Base-by-base conservation (phyloP, 2,797 vertebrate genomes). In the Podarcis siculus region DNA sequence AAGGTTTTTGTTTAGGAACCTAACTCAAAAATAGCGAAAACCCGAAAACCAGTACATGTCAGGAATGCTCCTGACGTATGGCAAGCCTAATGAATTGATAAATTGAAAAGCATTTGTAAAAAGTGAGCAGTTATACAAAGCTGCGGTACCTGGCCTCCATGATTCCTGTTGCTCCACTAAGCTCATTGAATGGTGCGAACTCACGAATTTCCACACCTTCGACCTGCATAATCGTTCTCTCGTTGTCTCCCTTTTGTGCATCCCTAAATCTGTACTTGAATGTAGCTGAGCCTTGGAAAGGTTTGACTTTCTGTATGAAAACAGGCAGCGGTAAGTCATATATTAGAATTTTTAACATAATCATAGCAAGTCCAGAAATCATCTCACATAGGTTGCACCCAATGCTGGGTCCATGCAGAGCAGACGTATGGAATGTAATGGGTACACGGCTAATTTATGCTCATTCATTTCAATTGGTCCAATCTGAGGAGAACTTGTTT, bases 121-220 rank as follows among this genome's bases (percentile, higher is more conserved):
- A 81, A 35, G 71, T 25, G 72, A 85, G 32, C 7, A 75, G 7
- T 49, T 79, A 83, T 32, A 79, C 25, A 85, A 35, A 69, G 58
- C 2, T 87, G 87, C n/a, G 0, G 19, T 98, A 98, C 98, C 97
- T 98, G 87, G 97, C 94, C 93, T 98, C 97, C 91, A 98, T 96
- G 83, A 98, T 91, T 37, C 96, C 96, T 89, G 96, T 97, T 80
- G 97, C 98, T 77, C 96, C 96, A 64, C 96, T 89, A 86, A 92
- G 85, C 88, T 98, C 97, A 3, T 97, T 96, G 86, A 98, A 96
- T 42, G 96, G 97, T 79, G 97, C 94, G 90, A 98, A 98, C 93
- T 98, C 97, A 88, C 97, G 96, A 67, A 98, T 89, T 94, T 98
- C 98, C 64, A 95, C 94, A 0, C 95, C 94, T 15, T 94, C 95